Conservation (phyloP, 2,113 vertebrate species). For the Rhipidura dahli region DNA sequence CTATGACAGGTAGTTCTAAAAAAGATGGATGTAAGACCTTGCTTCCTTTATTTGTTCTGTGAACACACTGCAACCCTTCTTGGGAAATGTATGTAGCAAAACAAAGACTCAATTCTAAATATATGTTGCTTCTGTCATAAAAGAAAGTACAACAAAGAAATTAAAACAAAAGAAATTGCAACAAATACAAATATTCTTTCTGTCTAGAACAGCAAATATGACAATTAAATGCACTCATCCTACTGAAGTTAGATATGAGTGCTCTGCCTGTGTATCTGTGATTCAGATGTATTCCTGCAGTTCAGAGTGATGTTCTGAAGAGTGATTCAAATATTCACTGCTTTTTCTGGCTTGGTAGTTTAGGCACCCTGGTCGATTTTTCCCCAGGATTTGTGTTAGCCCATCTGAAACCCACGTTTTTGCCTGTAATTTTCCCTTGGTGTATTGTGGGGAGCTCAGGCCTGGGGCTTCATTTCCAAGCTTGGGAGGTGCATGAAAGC, state of each 20-base stretch:
- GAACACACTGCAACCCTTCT: background rate
- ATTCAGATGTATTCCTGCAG: background rate
- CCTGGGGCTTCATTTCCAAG: background rate
- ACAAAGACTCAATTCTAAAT: background rate
- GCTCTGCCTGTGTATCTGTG: background rate
- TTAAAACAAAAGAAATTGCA: background rate
- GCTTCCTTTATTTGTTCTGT: background rate
- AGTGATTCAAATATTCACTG: background rate
- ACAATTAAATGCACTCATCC: background rate
- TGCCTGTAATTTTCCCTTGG: accelerated
- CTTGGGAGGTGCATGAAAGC: background rate
- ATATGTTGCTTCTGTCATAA: background rate
- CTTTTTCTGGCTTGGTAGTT: background rate
- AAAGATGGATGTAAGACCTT: background rate
- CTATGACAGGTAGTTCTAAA: constrained; percentile 78
- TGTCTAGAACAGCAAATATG: background rate
- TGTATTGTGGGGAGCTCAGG: background rate
- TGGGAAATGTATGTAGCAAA: background rate
- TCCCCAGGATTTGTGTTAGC: background rate
- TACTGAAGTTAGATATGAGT: background rate
- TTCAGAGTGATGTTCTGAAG: background rate
- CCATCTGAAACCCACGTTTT: background rate
- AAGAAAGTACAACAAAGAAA: background rate
- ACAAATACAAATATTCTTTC: background rate
- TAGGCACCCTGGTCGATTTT: background rate